Conservation (phyloP, 2,113 vertebrate species). For the Apteryx owenii region DNA sequence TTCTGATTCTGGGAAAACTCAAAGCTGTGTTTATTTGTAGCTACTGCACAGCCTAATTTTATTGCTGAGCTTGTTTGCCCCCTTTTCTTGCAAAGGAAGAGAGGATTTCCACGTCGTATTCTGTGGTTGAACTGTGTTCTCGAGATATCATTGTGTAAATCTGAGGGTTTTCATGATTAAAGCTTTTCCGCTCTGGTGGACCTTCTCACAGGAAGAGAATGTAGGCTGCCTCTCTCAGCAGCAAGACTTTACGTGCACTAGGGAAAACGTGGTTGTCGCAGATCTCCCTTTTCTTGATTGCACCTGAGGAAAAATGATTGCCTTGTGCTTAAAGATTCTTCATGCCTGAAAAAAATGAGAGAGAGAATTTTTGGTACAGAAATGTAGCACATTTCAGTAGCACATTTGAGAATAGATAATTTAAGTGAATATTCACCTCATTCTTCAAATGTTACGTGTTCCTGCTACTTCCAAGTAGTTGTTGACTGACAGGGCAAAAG, state of each 20-base stretch:
- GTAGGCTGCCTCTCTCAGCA: neutral
- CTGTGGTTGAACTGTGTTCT: neutral
- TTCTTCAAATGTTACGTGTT: neutral
- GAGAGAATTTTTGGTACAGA: rapidly evolving
- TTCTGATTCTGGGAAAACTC: neutral
- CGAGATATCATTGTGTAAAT: neutral
- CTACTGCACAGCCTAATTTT: neutral
- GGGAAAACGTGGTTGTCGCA: neutral
- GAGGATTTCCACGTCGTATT: rapidly evolving
- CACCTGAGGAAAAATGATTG: neutral
- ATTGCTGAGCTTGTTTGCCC: neutral
- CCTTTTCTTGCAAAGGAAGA: neutral
- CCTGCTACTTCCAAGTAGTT: neutral
- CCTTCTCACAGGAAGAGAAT: neutral
- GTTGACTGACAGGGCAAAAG: neutral
- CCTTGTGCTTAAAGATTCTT: neutral
- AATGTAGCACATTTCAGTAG: neutral
- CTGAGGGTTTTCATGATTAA: neutral
- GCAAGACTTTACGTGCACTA: rapidly evolving
- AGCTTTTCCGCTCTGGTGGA: neutral
- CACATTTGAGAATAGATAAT: neutral
- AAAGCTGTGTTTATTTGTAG: neutral
- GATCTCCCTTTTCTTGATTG: neutral
- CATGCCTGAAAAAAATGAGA: rapidly evolving
- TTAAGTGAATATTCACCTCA: neutral